A percentile compares a stretch with the other conserved stretches of the same genome.
These are phyloP conservation scores for Eulithis testata DNA, from an alignment of 2,888 invertebrate genomes.

Conservation along the genomic window DNA sequence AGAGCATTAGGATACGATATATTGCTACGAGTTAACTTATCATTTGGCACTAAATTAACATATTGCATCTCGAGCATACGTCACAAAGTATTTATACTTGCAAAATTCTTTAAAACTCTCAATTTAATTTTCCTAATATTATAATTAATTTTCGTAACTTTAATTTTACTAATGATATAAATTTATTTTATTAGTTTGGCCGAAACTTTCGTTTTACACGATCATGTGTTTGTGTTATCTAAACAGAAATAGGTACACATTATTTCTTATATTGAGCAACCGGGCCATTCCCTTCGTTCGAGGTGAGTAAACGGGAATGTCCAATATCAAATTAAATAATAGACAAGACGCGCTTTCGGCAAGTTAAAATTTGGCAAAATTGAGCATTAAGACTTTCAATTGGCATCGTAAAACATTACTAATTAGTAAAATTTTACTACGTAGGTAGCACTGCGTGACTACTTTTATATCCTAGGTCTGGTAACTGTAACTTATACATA, in stretches of 20 bases:
- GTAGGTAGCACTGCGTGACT: constrained; percentile 73
- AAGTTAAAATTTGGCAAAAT: constrained; percentile 84
- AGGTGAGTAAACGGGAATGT: constrained; percentile 56
- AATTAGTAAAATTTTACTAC: constrained; percentile 66
- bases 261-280: constrained; percentile 77
- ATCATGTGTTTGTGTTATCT: constrained; percentile 53
- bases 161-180: constrained; percentile 67
- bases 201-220: constrained; percentile 63
- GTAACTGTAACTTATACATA: constrained; percentile 79
- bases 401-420: constrained; percentile 75
- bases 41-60: constrained; percentile 85
- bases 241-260: constrained; percentile 58
- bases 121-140: constrained; percentile 67
- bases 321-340: constrained; percentile 63
- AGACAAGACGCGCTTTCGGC: constrained; percentile 78
- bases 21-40: constrained; percentile 84
- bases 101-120: constrained; percentile 69
- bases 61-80: constrained; percentile 83
- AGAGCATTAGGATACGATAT: constrained; percentile 82
- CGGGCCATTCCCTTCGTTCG: constrained; percentile 56
- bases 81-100: constrained; percentile 74
- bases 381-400: constrained; percentile 81
- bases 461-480: constrained; percentile 77
- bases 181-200: constrained; percentile 66
- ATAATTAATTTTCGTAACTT: constrained; percentile 65